These are phyloP conservation scores for Ophraella communa DNA, from an alignment of 2,888 invertebrate genomes.

Conservation along the genomic window DNA sequence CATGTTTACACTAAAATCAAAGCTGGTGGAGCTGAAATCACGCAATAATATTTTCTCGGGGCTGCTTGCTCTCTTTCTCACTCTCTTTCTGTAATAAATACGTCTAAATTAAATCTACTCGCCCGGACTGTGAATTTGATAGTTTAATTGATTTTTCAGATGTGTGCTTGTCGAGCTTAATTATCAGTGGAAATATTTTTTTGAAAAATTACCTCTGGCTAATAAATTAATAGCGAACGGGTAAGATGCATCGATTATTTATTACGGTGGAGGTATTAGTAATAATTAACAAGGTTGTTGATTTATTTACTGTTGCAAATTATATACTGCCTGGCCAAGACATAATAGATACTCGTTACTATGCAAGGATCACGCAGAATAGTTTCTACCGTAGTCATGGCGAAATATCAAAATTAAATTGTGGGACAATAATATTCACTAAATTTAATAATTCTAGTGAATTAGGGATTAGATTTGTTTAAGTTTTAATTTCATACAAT, in stretches of 20 bases:
- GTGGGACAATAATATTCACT: no score
- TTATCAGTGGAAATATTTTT: slow-evolving; percentile 4
- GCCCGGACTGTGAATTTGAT: slow-evolving; percentile 6
- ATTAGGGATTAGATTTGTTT: no score
- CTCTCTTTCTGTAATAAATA: slow-evolving; percentile 16
- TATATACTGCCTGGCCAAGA: slow-evolving; percentile 20
- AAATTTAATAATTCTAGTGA: no score
- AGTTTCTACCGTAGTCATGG: not conserved
- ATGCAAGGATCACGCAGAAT: slow-evolving; percentile 16
- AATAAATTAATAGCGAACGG: slow-evolving; percentile 14
- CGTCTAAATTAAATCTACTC: slow-evolving; percentile 10
- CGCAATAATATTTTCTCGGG: not conserved
- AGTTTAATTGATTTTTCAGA: slow-evolving; percentile 26
- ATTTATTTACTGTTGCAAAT: slow-evolving; percentile 22
- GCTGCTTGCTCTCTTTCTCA: no score
- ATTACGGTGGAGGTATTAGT: slow-evolving; percentile 19
- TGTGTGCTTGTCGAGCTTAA: slow-evolving; percentile 16
- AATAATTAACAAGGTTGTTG: slow-evolving; percentile 23
- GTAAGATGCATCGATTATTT: slow-evolving; percentile 18
- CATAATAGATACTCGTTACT: slow-evolving; percentile 30
- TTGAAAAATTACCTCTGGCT: slow-evolving; percentile 20
- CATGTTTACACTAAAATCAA: not conserved
- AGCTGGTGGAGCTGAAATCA: not conserved
- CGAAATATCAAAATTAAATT: not conserved
- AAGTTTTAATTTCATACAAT: no score